Percentiles rank a stretch among this genome's conserved stretches.
Conservation (phyloP, 2,113 vertebrate genomes). For the Bothrops jararaca region DNA sequence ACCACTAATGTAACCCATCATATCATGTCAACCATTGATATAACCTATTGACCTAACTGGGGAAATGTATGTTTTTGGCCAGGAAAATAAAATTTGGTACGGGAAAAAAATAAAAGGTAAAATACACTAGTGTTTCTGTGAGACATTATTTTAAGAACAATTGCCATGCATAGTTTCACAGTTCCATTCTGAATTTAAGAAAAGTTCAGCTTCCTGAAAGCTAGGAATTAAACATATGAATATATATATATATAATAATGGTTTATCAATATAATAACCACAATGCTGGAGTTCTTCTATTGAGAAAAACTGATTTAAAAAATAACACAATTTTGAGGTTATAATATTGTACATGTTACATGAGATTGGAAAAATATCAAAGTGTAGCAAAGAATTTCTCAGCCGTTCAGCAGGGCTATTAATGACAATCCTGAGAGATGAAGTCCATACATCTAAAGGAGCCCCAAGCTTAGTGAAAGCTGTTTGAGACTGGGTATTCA, state of each 20-base stretch:
- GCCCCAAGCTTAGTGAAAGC: neutral
- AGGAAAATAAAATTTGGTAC: constrained; percentile 52
- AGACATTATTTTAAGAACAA: constrained; percentile 5
- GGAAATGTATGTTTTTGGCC: constrained; percentile 63
- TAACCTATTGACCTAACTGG: constrained; percentile 43
- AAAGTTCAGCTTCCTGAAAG: neutral
- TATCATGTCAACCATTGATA: constrained; percentile 55
- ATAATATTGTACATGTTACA: neutral
- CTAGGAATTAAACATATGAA: neutral
- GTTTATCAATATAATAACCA: neutral
- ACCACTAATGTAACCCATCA: constrained; percentile 53
- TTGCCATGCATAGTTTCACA: neutral
- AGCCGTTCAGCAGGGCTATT: neutral
- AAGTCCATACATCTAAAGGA: neutral
- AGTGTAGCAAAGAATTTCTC: neutral
- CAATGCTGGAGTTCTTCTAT: neutral
- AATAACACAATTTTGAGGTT: neutral
- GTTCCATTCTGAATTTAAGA: neutral
- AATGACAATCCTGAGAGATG: neutral
- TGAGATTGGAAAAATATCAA: neutral
- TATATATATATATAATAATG: neutral
- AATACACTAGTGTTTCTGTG: constrained; percentile 43
- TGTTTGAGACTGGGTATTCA: neutral
- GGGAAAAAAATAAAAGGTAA: constrained; percentile 66
- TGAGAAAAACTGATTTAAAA: neutral